phyloP scores from a whole-genome alignment of 2,888 invertebrate genomes.

The Fabriciana adippe region DNA sequence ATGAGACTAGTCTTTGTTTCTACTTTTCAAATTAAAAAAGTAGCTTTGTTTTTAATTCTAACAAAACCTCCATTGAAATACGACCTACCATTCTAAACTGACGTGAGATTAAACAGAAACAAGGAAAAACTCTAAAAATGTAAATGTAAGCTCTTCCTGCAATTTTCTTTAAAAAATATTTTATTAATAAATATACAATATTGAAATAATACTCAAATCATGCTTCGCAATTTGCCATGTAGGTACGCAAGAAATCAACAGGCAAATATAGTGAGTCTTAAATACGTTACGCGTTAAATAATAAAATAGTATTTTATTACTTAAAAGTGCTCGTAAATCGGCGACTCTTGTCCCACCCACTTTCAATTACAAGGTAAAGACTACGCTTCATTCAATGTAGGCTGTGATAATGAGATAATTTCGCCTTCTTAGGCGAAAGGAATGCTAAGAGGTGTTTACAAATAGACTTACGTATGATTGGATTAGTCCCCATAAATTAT shows the following conservation, averaged over 20 bases:
- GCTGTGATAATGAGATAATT: slow-evolving; percentile 33
- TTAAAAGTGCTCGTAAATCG: slow-evolving; percentile 11
- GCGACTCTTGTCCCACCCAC: slow-evolving; percentile 28
- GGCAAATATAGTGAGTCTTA: neutral
- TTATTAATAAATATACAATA: too few species aligned
- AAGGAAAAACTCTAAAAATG: too few species aligned
- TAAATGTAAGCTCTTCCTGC: too few species aligned
- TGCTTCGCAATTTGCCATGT: too few species aligned
- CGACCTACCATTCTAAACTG: too few species aligned
- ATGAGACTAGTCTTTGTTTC: too few species aligned
- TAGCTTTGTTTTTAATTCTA: too few species aligned
- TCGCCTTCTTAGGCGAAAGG: slow-evolving; percentile 33
- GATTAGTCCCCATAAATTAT: slow-evolving; percentile 26
- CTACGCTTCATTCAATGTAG: slow-evolving; percentile 21
- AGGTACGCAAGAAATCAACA: neutral
- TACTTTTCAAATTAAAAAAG: too few species aligned
- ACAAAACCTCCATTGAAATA: too few species aligned
- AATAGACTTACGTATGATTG: slow-evolving; percentile 22
- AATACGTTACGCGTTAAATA: neutral
- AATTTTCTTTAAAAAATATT: too few species aligned
- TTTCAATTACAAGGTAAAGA: slow-evolving; percentile 25
- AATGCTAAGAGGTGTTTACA: slow-evolving; percentile 34
- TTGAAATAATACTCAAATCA: too few species aligned
- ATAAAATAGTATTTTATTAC: neutral
- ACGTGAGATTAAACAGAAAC: too few species aligned